Evolutionary conservation across 2,888 invertebrate species (phyloP).

Genomic region (Eupithecia inturbata): DNA sequence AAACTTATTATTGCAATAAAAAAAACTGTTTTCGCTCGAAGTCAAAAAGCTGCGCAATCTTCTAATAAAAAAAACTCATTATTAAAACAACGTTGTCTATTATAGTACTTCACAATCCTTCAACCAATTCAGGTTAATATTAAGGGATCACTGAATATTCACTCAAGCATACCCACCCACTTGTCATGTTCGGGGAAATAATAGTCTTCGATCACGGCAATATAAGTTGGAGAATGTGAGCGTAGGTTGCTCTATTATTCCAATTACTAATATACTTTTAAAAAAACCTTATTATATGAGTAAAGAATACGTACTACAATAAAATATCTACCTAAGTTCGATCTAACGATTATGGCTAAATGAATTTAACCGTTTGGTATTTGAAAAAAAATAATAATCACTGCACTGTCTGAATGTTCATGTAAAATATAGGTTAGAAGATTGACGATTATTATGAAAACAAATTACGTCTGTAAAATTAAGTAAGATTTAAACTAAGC

Average conservation of each 20-base stretch:
- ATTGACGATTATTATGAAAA: background rate
- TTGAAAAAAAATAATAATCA: background rate
- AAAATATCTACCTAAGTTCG: background rate
- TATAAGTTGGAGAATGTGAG: slow-evolving; percentile 21
- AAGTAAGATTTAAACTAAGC: background rate
- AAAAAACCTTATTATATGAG: background rate
- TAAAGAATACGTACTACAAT: background rate
- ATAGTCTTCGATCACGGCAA: slow-evolving; percentile 36
- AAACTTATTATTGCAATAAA: background rate
- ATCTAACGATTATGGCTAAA: background rate
- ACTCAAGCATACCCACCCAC: slow-evolving; percentile 43
- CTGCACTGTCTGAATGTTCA: background rate
- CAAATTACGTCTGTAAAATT: background rate
- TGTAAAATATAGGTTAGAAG: background rate
- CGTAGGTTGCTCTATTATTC: slow-evolving; percentile 6
- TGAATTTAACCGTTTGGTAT: background rate
- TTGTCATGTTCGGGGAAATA: slow-evolving; percentile 48
- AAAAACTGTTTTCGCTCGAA: background rate
- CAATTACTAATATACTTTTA: background rate
- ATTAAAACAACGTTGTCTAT: slow-evolving; percentile 4
- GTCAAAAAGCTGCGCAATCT: background rate
- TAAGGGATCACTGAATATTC: slow-evolving; percentile 51
- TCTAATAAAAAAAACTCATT: background rate
- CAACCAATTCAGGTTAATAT: slow-evolving; percentile 43
- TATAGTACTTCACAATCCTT: slow-evolving; percentile 35